A percentile compares a stretch with the other conserved stretches of the same genome.
phyloP scores from a whole-genome alignment of 2,113 vertebrate genomes.

The Sphyrna mokarran region DNA sequence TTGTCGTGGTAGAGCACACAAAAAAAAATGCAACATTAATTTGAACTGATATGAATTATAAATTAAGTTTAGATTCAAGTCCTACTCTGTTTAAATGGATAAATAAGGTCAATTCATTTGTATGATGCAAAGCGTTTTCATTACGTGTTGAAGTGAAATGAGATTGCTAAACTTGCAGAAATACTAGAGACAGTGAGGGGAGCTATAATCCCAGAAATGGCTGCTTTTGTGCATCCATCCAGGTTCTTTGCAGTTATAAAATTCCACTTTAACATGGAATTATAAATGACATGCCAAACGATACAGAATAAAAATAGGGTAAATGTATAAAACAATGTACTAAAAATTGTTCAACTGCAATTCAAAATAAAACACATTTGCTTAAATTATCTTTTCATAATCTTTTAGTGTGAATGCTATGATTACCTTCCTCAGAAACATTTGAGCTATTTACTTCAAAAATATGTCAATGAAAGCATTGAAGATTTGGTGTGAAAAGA shows the following conservation, averaged over 20 bases:
- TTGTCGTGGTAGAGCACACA: neutral
- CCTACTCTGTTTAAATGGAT: neutral
- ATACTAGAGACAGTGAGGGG: neutral
- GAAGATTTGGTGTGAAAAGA: neutral
- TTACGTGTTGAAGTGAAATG: neutral
- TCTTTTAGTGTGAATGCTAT: neutral
- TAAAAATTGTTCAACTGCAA: neutral
- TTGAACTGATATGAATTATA: neutral
- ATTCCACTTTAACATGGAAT: neutral
- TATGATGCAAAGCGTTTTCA: neutral
- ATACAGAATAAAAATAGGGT: neutral
- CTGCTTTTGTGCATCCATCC: neutral
- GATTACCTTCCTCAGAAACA: too few relatives aligned
- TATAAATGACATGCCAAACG: conserved; percentile 7
- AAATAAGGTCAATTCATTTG: neutral
- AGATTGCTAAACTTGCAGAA: neutral
- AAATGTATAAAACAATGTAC: neutral
- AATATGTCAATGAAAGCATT: neutral
- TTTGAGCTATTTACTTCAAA: neutral
- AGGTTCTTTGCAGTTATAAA: neutral
- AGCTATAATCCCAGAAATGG: conserved; percentile 16
- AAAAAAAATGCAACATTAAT: conserved; percentile 9
- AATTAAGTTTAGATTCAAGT: neutral
- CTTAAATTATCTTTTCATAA: neutral
- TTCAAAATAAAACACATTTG: neutral